These are phyloP conservation scores for Channa argus DNA, from an alignment of 2,113 vertebrate genomes.

Conservation along the genomic window DNA sequence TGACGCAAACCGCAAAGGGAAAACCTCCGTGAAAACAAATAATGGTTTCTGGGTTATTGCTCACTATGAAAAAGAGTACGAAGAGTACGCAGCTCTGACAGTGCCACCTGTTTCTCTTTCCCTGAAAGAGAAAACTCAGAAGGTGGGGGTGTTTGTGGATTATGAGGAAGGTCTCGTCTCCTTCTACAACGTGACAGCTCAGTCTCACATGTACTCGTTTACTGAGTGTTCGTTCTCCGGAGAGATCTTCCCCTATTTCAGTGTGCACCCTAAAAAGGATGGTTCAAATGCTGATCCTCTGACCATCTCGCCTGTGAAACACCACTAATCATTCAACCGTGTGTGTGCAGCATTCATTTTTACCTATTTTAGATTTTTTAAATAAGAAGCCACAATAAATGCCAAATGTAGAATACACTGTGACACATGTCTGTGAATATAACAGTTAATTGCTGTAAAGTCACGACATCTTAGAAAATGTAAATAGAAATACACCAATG, in stretches of 20 bases:
- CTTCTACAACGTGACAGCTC: slow-evolving; percentile 80
- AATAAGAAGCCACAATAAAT: no score
- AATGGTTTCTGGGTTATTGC: slow-evolving; percentile 75
- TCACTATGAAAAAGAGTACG: slow-evolving; percentile 58
- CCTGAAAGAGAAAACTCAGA: slow-evolving; percentile 69
- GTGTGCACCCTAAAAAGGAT: slow-evolving; percentile 56
- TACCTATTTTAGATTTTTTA: no score
- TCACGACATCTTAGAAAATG: no score
- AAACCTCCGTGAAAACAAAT: slow-evolving; percentile 52
- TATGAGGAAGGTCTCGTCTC: slow-evolving; percentile 83
- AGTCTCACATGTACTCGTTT: slow-evolving; percentile 83
- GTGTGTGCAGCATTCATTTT: no score
- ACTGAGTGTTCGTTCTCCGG: slow-evolving; percentile 78
- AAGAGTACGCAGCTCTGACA: slow-evolving; percentile 53
- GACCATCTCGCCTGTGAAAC: slow-evolving; percentile 51
- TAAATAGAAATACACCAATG: no score
- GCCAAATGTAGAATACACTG: no score
- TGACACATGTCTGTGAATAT: no score
- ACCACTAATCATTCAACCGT: no score
- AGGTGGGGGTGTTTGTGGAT: slow-evolving; percentile 87
- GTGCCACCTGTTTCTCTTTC: slow-evolving; percentile 49
- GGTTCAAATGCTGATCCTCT: slow-evolving; percentile 56
- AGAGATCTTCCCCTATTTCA: slow-evolving; percentile 85
- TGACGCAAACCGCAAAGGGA: slow-evolving; percentile 63
- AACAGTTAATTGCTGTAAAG: no score